Base-by-base conservation (phyloP, 2,113 vertebrate species). In the Hippopotamus amphibius region DNA sequence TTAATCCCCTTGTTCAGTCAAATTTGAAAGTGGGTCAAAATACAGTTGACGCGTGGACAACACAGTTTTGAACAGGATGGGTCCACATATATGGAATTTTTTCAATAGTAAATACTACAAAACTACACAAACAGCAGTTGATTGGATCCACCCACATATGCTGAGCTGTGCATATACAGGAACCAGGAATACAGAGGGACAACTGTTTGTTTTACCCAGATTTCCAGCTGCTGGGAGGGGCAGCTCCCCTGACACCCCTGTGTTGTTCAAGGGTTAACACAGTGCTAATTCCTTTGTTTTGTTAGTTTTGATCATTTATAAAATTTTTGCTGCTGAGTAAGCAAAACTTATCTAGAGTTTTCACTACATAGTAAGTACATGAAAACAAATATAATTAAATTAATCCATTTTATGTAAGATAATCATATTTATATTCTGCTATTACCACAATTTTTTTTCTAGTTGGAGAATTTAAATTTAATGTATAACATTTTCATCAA, bases 401-500 rank as follows among this genome's bases (percentile, higher is more conserved):
- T 19, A 61, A 77, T n/a, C 15, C 3, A 9, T 85, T 91, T 77
- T 71, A 65, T 71, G 8, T 46, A 76, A 24, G 7, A 28, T 46
- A 50, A 76, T 82, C 28, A 50, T 66, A 9, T 24, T 50, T 68
- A 30, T 41, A 10, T 79, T 24, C 22, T 59, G 77, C 11, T 48
- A 53, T 55, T 76, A 7, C 0, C 14, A 76, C n/a, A 0, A 57
- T 59, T 13, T 41, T 21, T 79, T 84, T 90, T 87, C n/a, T 76
- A 81, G 53, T 17, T 76, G 12, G 15, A 69, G 28, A 80, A 88
- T 43, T 84, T 68, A 57, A 26, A 53, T 68, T 80, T 79, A 7
- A 77, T 41, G 30, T 83, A 50, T 22, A 37, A 61, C 53, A 33
- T n/a, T 82, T 96, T 74, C 22, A 88, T 30, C 8, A 83, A 96